A percentile compares a stretch with the other conserved stretches of the same genome.
Conservation (phyloP, 2,113 vertebrate genomes). For the Theristicus caerulescens region DNA sequence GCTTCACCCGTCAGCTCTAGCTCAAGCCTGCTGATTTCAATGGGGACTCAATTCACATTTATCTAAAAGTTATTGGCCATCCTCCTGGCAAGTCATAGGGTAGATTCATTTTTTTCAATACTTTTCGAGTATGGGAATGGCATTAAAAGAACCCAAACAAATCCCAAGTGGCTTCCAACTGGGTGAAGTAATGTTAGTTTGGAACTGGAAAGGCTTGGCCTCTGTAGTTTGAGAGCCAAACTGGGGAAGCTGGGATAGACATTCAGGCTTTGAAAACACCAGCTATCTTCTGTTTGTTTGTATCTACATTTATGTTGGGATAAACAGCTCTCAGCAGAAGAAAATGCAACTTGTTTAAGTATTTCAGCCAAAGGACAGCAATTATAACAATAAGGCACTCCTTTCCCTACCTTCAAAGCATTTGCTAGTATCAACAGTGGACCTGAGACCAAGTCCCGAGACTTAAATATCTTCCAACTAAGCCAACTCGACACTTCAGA, state of each 20-base stretch:
- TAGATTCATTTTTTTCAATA: not conserved
- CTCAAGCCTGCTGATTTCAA: not conserved
- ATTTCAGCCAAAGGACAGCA: slow-evolving; percentile 41
- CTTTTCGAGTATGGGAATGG: not conserved
- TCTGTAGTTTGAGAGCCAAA: not conserved
- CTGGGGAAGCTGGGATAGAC: not conserved
- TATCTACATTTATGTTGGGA: not conserved
- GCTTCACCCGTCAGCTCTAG: not conserved
- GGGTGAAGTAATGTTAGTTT: not conserved
- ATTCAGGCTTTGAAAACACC: slow-evolving; percentile 17
- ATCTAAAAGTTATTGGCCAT: not conserved
- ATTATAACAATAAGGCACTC: slow-evolving; percentile 4
- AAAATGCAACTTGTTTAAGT: not conserved
- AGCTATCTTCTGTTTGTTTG: slow-evolving; percentile 31
- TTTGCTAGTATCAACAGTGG: not conserved
- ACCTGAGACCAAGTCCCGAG: not conserved
- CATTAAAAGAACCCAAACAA: not conserved
- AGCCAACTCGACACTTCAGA: not conserved
- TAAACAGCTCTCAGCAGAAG: slow-evolving; percentile 41
- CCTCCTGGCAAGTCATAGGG: not conserved
- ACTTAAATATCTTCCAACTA: not conserved
- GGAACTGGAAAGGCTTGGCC: not conserved
- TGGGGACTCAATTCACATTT: not conserved
- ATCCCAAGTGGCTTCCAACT: not conserved
- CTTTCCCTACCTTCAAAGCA: slow-evolving; percentile 15